phyloP scores from a whole-genome alignment of 2,113 vertebrate genomes.

The Cottus gobio region DNA sequence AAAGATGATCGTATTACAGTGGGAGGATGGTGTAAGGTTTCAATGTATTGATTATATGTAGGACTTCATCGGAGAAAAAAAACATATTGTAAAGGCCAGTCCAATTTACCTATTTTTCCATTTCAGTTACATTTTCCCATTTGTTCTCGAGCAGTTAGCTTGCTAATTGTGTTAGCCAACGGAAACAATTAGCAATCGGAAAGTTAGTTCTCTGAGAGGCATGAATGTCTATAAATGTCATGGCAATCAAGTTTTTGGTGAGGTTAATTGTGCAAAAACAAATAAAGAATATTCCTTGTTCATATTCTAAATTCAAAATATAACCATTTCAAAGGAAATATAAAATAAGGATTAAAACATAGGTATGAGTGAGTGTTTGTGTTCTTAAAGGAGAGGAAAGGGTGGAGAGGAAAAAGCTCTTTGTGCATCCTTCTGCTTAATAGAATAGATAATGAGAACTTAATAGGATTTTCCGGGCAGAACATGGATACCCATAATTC shows the following conservation, averaged over 20 bases:
- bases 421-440: conserved; percentile 45
- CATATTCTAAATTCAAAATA: background rate
- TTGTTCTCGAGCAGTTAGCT: background rate
- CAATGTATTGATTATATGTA: background rate
- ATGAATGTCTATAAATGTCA: background rate
- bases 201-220: too few species aligned
- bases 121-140: background rate
- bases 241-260: background rate
- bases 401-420: conserved; percentile 15
- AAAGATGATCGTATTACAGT: background rate
- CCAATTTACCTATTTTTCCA: background rate
- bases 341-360: conserved; percentile 1
- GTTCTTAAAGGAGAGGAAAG: conserved; percentile 4
- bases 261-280: background rate
- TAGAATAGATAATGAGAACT: conserved; percentile 56
- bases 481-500: conserved; percentile 51
- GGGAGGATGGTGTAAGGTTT: background rate
- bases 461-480: conserved; percentile 55
- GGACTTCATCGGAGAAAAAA: background rate
- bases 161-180: background rate
- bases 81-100: background rate
- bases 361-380: background rate
- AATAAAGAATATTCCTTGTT: background rate
- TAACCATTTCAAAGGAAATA: background rate
- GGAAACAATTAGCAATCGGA: too few species aligned